A percentile compares a stretch with the other conserved stretches of the same genome.
These are phyloP conservation scores for Lampris megalopsis DNA, from an alignment of 2,113 vertebrate species.

Conservation along the genomic window DNA sequence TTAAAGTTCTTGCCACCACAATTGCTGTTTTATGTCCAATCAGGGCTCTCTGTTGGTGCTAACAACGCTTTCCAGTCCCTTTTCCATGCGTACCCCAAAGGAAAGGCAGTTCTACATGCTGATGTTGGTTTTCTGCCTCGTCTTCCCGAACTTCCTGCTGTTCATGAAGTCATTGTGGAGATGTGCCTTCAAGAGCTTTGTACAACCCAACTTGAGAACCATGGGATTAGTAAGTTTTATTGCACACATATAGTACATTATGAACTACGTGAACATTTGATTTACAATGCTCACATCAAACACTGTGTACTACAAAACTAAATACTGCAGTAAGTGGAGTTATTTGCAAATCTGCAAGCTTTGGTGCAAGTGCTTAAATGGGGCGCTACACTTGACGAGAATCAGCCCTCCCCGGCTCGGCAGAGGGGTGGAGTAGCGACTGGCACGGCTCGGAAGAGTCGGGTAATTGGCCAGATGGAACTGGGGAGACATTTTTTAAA, in stretches of 20 bases:
- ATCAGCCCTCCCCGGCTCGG: too few relatives aligned
- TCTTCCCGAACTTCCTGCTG: constrained; percentile 81
- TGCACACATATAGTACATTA: background rate
- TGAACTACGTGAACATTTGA: background rate
- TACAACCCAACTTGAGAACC: constrained; percentile 72
- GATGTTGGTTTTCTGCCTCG: constrained; percentile 79
- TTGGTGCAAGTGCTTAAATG: too few relatives aligned
- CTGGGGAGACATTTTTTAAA: too few relatives aligned
- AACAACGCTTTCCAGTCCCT: constrained; percentile 69
- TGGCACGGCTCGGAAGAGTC: too few relatives aligned
- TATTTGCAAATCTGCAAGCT: too few relatives aligned
- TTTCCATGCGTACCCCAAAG: constrained; percentile 42
- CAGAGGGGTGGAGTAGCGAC: too few relatives aligned
- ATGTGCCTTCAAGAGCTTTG: constrained; percentile 81
- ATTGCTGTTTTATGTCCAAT: constrained; percentile 18
- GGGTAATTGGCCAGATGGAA: too few relatives aligned
- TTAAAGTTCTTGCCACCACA: background rate
- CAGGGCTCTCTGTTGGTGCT: constrained; percentile 81
- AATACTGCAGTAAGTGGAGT: too few relatives aligned
- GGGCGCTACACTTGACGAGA: too few relatives aligned
- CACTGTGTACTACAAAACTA: too few relatives aligned
- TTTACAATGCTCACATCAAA: too few relatives aligned
- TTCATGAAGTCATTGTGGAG: constrained; percentile 84
- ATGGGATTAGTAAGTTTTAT: constrained; percentile 73
- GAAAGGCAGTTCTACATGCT: constrained; percentile 81